Conservation (phyloP, 2,888 invertebrate species). For the Platerodrilus igneus region DNA sequence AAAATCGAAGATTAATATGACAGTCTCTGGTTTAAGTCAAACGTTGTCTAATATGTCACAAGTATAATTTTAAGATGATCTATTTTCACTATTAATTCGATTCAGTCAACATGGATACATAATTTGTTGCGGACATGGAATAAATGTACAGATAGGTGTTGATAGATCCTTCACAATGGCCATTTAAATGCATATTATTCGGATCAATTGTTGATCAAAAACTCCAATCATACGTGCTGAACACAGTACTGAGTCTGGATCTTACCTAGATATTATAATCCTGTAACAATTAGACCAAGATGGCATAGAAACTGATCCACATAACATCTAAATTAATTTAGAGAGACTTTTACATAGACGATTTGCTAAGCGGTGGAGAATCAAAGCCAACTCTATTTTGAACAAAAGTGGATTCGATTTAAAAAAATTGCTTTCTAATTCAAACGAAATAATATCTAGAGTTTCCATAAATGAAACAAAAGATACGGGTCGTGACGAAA, state of each 20-base stretch:
- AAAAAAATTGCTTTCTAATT: not conserved
- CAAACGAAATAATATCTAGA: not conserved
- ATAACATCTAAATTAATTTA: not conserved
- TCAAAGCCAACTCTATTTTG: not conserved
- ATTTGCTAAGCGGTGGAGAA: not conserved
- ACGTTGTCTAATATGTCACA: slow-evolving; percentile 2
- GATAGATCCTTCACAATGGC: too few relatives aligned
- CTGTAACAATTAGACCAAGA: not conserved
- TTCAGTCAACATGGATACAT: too few relatives aligned
- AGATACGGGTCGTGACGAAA: not conserved
- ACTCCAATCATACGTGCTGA: too few relatives aligned
- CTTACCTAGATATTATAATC: not conserved
- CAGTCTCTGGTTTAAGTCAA: slow-evolving; percentile 16
- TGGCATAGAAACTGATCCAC: not conserved
- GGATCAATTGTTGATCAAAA: too few relatives aligned
- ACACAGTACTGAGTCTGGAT: too few relatives aligned
- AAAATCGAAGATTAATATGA: slow-evolving; percentile 6
- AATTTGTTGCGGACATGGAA: too few relatives aligned
- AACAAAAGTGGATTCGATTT: too few relatives aligned
- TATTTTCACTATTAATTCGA: too few relatives aligned
- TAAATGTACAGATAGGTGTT: too few relatives aligned
- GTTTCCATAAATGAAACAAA: not conserved
- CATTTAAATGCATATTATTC: too few relatives aligned
- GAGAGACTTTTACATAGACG: not conserved
- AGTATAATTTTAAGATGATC: too few relatives aligned